phyloP scores from a whole-genome alignment of 2,888 invertebrate species.

The Trachelus troglodyta region DNA sequence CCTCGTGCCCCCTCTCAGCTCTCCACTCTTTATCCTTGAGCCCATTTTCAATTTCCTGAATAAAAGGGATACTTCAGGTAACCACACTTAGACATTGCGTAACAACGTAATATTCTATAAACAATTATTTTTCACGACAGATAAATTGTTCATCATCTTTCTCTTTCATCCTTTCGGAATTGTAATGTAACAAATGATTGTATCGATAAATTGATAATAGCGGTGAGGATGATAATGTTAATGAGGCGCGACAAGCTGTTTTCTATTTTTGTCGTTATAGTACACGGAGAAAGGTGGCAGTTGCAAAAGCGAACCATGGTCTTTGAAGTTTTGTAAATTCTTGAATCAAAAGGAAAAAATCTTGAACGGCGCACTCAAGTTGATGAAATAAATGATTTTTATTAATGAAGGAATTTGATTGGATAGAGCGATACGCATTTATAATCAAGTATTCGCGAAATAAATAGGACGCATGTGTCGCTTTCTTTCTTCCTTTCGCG shows the following conservation, averaged over 20 bases:
- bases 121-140: constrained; percentile 32
- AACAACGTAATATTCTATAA: constrained; percentile 22
- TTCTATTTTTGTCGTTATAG: constrained; percentile 48
- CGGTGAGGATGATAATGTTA: no score
- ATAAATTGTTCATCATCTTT: constrained; percentile 30
- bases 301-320: no score
- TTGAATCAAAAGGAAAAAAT: background rate
- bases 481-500: no score
- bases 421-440: no score
- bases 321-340: constrained; percentile 22
- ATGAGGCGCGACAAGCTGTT: background rate
- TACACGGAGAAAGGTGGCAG: background rate
- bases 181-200: no score
- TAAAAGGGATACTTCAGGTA: constrained; percentile 32
- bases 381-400: no score
- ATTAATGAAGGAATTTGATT: no score
- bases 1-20: constrained; percentile 4
- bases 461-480: no score
- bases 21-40: background rate
- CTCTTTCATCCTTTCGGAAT: constrained; percentile 9
- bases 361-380: no score
- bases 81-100: constrained; percentile 27
- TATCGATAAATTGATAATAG: no score
- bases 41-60: constrained; percentile 19
- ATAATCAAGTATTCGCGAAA: no score